Conservation (phyloP, 2,113 vertebrate species). For the Hylia prasina region DNA sequence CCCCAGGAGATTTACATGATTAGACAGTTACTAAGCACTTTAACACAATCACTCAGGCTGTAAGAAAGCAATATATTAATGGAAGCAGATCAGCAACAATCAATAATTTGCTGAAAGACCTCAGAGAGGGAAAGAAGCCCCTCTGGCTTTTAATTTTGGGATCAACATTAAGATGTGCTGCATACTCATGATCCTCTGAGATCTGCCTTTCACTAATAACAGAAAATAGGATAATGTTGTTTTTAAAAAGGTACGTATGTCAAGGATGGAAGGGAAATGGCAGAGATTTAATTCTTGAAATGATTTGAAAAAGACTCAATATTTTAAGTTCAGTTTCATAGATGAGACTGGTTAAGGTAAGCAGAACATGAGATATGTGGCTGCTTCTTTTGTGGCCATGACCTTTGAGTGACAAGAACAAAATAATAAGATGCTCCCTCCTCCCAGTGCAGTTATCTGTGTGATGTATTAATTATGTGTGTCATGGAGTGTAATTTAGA, state of each 20-base stretch:
- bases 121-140: not conserved
- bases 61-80: conserved; percentile 39
- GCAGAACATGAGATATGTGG: not conserved
- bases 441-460: not conserved
- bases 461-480: not conserved
- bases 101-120: conserved; percentile 4
- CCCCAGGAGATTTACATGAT: not conserved
- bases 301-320: not conserved
- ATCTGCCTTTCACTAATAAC: not conserved
- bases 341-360: not conserved
- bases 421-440: not conserved
- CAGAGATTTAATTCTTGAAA: not conserved
- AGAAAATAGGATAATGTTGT: not conserved
- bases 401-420: not conserved
- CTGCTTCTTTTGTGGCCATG: not conserved
- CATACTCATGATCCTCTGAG: not conserved
- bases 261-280: not conserved
- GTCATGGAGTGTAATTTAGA: not conserved
- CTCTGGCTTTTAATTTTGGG: not conserved
- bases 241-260: not conserved
- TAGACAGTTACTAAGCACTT: conserved; percentile 29
- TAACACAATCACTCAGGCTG: not conserved
- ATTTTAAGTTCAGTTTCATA: not conserved
- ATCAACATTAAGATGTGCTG: not conserved
- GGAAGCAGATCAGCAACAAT: conserved; percentile 2